Conservation (phyloP, 2,888 invertebrate species). For the Gnatocerus cornutus region DNA sequence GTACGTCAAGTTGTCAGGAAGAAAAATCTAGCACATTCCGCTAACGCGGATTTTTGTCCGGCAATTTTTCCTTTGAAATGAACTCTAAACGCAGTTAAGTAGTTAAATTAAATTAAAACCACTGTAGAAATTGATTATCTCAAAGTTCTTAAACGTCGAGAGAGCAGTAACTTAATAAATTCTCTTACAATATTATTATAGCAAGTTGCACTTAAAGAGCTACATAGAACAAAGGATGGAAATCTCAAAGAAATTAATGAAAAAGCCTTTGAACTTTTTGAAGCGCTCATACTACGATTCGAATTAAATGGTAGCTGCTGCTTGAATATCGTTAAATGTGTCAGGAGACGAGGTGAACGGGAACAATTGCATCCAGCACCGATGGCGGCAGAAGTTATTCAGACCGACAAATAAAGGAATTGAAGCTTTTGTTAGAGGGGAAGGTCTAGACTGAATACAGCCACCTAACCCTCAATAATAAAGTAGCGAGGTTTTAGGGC, state of each 20-base stretch:
- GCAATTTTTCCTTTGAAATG: conserved; percentile 22
- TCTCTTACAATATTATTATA: conserved; percentile 49
- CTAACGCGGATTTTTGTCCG: not conserved
- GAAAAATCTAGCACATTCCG: not conserved
- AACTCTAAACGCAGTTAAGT: conserved; percentile 26
- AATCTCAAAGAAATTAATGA: conserved; percentile 51
- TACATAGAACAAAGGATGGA: conserved; percentile 45
- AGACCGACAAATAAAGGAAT: conserved; percentile 50
- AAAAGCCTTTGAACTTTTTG: conserved; percentile 52
- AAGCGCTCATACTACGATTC: conserved; percentile 47
- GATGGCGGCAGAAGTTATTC: conserved; percentile 52
- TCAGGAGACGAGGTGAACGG: conserved; percentile 50
- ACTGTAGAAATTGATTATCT: conserved; percentile 48
- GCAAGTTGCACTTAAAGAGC: conserved; percentile 50
- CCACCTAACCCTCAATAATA: conserved; percentile 39
- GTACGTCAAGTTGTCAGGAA: not conserved
- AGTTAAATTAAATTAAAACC: conserved; percentile 46
- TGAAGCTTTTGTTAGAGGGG: conserved; percentile 41
- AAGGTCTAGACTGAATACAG: conserved; percentile 44
- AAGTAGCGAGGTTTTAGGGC: conserved; percentile 36
- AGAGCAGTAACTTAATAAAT: conserved; percentile 47
- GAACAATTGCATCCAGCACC: conserved; percentile 51
- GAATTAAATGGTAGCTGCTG: conserved; percentile 49
- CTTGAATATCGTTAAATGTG: conserved; percentile 52
- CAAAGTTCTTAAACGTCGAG: conserved; percentile 45